A percentile compares a stretch with the other conserved stretches of the same genome.
Conservation (phyloP, 1,140 invertebrate species). For the Cyclargus thomasi region DNA sequence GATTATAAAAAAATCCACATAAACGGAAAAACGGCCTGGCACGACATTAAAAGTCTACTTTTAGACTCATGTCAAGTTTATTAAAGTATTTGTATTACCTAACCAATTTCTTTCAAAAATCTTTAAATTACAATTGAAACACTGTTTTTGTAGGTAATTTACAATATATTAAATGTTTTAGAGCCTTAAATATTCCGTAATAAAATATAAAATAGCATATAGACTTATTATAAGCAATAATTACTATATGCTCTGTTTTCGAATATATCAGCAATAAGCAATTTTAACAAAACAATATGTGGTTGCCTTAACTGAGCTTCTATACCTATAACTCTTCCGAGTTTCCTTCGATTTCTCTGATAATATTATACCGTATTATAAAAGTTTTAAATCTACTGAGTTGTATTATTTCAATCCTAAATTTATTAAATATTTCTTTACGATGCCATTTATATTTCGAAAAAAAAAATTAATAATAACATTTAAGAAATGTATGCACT, state of each 20-base stretch:
- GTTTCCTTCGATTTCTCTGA: neutral
- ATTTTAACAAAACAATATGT: constrained; percentile 6
- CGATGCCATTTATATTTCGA: no score
- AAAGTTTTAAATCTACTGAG: neutral
- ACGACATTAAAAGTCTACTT: no score
- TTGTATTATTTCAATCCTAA: neutral
- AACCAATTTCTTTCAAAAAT: no score
- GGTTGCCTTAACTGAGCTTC: constrained; percentile 12
- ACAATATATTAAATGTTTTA: neutral
- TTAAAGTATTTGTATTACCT: no score
- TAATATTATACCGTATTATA: neutral
- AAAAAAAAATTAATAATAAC: neutral
- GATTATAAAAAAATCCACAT: no score
- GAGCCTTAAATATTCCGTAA: neutral
- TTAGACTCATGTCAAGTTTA: no score
- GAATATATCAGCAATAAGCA: neutral
- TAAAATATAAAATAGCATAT: neutral
- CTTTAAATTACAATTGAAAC: neutral
- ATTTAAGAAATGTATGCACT: no score
- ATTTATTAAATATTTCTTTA: neutral
- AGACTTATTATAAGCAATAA: neutral
- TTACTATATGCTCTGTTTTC: neutral
- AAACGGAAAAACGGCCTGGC: no score
- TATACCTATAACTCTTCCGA: neutral
- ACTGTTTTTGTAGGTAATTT: neutral